Evolutionary conservation across 1,140 invertebrate species (phyloP).

Genomic region (Maniola jurtina): DNA sequence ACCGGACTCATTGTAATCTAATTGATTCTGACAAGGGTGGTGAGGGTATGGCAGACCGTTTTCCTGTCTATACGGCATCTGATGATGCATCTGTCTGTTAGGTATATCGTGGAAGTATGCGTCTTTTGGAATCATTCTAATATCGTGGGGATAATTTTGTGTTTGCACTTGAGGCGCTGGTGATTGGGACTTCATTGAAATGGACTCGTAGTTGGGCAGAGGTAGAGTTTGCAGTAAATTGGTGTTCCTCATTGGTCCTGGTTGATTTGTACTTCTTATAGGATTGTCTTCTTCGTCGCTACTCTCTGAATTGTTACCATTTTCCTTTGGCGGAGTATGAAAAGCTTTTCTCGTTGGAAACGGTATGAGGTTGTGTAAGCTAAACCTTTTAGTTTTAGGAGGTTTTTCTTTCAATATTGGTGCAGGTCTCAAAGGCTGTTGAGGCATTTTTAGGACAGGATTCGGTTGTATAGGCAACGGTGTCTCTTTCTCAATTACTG

Average conservation of each 20-base stretch:
- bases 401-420: conserved; percentile 73
- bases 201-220: conserved; percentile 78
- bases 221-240: conserved; percentile 76
- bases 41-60: conserved; percentile 51
- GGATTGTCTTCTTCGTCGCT: conserved; percentile 80
- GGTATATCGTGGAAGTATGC: conserved; percentile 81
- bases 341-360: conserved; percentile 76
- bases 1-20: conserved; percentile 59
- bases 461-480: conserved; percentile 41
- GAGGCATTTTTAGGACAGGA: conserved; percentile 62
- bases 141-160: conserved; percentile 49
- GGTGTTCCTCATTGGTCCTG: conserved; percentile 78
- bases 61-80: conserved; percentile 61
- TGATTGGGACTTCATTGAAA: conserved; percentile 74
- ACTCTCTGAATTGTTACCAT: conserved; percentile 78
- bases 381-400: conserved; percentile 75
- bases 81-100: conserved; percentile 66
- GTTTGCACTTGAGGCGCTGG: conserved; percentile 61
- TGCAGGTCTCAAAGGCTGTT: conserved; percentile 67
- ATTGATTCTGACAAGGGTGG: conserved; percentile 46
- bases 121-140: conserved; percentile 79
- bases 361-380: conserved; percentile 74
- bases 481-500: conserved; percentile 45
- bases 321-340: conserved; percentile 70
- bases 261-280: conserved; percentile 72